Percentiles rank a stretch among this genome's conserved stretches.
Evolutionary conservation across 2,797 vertebrate genomes (phyloP).

Genomic region (Crenichthys baileyi): DNA sequence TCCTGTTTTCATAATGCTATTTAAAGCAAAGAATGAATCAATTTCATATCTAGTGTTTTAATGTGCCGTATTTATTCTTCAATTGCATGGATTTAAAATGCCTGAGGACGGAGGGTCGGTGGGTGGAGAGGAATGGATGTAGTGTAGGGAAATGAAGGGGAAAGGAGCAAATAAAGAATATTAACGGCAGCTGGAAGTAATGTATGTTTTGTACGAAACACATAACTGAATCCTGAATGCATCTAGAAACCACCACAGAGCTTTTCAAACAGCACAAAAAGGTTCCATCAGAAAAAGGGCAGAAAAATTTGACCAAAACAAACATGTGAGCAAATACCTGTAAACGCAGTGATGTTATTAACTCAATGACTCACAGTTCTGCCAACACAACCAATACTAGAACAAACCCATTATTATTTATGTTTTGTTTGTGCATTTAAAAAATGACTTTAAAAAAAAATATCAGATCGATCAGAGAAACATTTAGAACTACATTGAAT

Average conservation of each 20-base stretch:
- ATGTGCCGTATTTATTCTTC: constrained; percentile 75
- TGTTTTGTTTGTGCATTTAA: constrained; percentile 50
- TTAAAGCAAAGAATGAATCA: constrained; percentile 73
- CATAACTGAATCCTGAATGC: constrained; percentile 29
- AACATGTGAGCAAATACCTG: not conserved
- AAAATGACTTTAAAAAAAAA: constrained; percentile 25
- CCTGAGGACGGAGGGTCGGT: constrained; percentile 21
- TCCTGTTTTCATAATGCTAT: constrained; percentile 67
- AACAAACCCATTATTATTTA: constrained; percentile 57
- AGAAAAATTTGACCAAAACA: constrained; percentile 26
- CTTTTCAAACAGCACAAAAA: constrained; percentile 36
- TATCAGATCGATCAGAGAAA: constrained; percentile 11
- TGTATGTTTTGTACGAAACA: constrained; percentile 39
- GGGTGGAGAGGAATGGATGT: constrained; percentile 21
- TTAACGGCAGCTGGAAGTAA: constrained; percentile 68
- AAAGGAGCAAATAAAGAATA: constrained; percentile 68
- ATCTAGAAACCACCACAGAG: constrained; percentile 15
- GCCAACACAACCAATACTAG: constrained; percentile 59
- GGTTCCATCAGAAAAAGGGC: constrained; percentile 11
- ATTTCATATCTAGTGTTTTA: constrained; percentile 72
- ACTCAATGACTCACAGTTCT: constrained; percentile 66
- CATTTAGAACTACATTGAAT: not conserved
- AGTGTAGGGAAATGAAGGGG: constrained; percentile 18
- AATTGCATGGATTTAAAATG: constrained; percentile 63
- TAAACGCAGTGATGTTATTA: constrained; percentile 54